phyloP scores from a whole-genome alignment of 2,888 invertebrate species.

The Chymomyza amoena region DNA sequence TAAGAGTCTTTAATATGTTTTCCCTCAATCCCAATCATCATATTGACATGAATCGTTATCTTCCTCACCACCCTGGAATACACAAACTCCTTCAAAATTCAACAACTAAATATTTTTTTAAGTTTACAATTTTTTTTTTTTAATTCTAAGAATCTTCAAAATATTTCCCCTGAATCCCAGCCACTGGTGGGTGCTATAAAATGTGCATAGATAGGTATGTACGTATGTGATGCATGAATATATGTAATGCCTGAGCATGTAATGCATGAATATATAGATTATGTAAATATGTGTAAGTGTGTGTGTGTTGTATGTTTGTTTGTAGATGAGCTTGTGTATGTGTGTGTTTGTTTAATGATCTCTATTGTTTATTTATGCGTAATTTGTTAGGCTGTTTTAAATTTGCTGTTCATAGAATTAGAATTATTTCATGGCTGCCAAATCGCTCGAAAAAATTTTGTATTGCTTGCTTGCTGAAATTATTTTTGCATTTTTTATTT shows the following conservation, averaged over 20 bases:
- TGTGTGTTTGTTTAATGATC: conserved; percentile 19
- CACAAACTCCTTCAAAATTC: too few species aligned
- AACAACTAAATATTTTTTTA: too few species aligned
- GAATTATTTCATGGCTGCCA: conserved; percentile 15
- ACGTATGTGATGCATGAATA: conserved; percentile 29
- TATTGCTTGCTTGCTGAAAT: conserved; percentile 1
- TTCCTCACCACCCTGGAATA: too few species aligned
- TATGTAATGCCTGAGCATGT: conserved; percentile 20
- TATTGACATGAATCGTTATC: too few species aligned
- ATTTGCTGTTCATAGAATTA: conserved; percentile 18
- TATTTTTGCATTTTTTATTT: conserved; percentile 20
- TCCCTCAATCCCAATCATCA: too few species aligned
- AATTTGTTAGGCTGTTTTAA: conserved; percentile 47
- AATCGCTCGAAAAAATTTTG: conserved; percentile 22
- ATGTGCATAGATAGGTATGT: conserved; percentile 18
- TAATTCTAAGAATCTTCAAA: too few species aligned
- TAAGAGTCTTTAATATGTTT: too few species aligned
- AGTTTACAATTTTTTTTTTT: too few species aligned
- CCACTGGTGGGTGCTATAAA: neutral
- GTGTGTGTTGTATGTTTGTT: conserved; percentile 8
- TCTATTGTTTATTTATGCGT: conserved; percentile 19
- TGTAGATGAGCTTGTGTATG: conserved; percentile 21
- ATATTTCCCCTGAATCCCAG: too few species aligned
- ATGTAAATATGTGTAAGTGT: conserved; percentile 16
- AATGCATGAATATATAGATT: conserved; percentile 25